phyloP scores from a whole-genome alignment of 2,113 vertebrate species.

The Globicephala melas region DNA sequence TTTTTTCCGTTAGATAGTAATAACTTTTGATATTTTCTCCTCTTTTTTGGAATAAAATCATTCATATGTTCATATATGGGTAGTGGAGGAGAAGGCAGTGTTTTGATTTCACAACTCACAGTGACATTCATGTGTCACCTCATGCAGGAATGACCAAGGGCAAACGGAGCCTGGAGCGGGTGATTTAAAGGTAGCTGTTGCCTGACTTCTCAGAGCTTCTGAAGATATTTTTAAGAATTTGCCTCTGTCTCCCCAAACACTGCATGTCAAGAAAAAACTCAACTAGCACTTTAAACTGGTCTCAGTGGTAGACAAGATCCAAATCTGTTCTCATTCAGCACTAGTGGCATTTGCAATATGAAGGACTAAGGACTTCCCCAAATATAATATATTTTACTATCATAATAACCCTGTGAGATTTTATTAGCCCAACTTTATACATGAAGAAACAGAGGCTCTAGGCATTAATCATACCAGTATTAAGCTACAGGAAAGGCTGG shows the following conservation, averaged over 20 bases:
- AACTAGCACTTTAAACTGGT: neutral
- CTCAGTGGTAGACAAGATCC: neutral
- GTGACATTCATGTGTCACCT: neutral
- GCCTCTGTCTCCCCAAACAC: neutral
- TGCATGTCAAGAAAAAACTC: neutral
- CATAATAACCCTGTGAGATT: neutral
- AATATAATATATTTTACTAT: slow-evolving; percentile 6
- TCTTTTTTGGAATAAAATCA: neutral
- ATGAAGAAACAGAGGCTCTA: neutral
- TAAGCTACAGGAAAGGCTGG: neutral
- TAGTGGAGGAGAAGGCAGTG: neutral
- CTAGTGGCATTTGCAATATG: neutral
- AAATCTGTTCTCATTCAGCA: neutral
- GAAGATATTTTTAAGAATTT: neutral
- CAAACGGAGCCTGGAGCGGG: neutral
- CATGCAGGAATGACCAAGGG: neutral
- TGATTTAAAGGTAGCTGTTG: neutral
- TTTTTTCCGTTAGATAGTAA: neutral
- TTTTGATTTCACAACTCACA: neutral
- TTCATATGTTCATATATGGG: neutral
- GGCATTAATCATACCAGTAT: neutral
- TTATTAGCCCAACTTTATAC: neutral
- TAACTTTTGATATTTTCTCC: neutral
- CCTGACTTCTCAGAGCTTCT: neutral
- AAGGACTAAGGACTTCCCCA: neutral